phyloP scores from a whole-genome alignment of 2,888 invertebrate genomes.

The Mesorhabditis spiculigera region DNA sequence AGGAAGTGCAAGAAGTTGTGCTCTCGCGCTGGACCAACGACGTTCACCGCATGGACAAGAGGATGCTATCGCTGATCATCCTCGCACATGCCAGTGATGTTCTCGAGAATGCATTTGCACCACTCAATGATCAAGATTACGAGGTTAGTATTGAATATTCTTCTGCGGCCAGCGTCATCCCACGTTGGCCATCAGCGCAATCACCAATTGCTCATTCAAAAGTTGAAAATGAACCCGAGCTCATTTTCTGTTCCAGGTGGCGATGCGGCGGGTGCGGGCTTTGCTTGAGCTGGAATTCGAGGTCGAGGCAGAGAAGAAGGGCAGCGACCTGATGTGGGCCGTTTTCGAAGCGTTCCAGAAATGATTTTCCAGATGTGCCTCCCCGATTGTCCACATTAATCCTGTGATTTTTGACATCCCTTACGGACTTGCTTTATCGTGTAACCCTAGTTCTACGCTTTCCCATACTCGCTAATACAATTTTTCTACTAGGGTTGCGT shows the following conservation, averaged over 20 bases:
- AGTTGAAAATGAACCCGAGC: slow-evolving; percentile 4
- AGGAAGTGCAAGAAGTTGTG: slow-evolving; percentile 83
- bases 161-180: background rate
- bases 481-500: no score
- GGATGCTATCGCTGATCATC: slow-evolving; percentile 86
- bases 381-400: no score
- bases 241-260: slow-evolving; percentile 64
- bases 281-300: slow-evolving; percentile 95
- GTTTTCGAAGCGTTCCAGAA: slow-evolving; percentile 97
- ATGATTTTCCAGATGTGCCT: slow-evolving; percentile 64
- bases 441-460: no score
- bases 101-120: slow-evolving; percentile 97
- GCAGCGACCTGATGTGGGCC: slow-evolving; percentile 88
- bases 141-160: slow-evolving; percentile 28
- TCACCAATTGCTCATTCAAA: background rate
- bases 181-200: background rate
- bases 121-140: slow-evolving; percentile 68
- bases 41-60: slow-evolving; percentile 92
- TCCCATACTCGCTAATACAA: no score
- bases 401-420: no score
- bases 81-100: slow-evolving; percentile 97
- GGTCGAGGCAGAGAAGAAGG: slow-evolving; percentile 79
- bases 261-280: slow-evolving; percentile 92
- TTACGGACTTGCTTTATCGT: no score
- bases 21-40: slow-evolving; percentile 90